phyloP scores from a whole-genome alignment of 64 coral and sea anemone species.

The Cladopsammia gracilis region DNA sequence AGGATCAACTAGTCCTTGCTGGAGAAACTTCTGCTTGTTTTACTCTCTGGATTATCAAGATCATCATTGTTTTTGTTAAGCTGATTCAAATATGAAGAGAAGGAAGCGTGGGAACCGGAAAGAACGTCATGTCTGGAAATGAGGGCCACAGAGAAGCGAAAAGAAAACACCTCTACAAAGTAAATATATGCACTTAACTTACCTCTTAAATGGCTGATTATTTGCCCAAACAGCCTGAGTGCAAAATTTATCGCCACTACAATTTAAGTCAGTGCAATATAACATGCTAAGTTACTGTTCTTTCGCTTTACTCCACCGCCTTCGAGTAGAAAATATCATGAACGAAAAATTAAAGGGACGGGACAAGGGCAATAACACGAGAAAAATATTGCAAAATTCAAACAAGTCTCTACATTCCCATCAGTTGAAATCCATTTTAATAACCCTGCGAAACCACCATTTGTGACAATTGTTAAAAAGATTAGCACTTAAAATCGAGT shows the following conservation, averaged over 20 bases:
- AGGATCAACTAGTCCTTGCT: background rate
- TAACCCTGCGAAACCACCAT: background rate
- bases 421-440: background rate
- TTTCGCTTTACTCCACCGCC: background rate
- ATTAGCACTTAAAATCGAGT: background rate
- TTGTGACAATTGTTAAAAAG: background rate
- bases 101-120: background rate
- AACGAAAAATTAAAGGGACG: too few species aligned
- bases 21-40: background rate
- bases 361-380: background rate
- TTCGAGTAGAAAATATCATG: background rate
- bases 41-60: background rate
- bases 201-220: background rate
- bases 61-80: background rate
- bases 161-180: background rate
- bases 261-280: background rate
- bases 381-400: background rate
- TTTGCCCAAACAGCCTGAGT: background rate
- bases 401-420: too few species aligned
- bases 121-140: background rate
- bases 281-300: too few species aligned
- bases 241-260: background rate
- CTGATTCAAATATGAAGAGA: too few species aligned
- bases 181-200: background rate
- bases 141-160: background rate